These are phyloP conservation scores for Ceratotherium simum DNA, from an alignment of 2,113 vertebrate species.

Conservation along the genomic window DNA sequence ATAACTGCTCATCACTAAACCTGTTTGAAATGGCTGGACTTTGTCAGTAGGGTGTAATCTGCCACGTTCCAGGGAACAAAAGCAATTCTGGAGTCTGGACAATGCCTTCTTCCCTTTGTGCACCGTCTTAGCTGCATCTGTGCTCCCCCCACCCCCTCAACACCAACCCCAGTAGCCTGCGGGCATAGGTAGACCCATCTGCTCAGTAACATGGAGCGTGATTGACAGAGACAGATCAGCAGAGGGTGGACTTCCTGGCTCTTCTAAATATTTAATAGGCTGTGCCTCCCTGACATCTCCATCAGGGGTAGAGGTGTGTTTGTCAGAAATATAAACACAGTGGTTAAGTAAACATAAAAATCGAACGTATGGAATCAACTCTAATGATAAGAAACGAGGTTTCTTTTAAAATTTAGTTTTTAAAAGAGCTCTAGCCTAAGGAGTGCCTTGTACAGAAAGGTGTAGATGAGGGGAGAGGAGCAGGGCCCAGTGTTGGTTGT, in stretches of 20 bases:
- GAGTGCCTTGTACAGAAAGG: background rate
- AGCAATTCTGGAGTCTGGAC: background rate
- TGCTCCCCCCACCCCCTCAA: background rate
- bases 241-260: background rate
- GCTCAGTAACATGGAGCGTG: background rate
- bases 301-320: background rate
- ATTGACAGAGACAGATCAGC: background rate
- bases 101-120: conserved; percentile 7
- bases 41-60: background rate
- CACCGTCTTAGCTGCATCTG: background rate
- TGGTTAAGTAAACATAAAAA: conserved; percentile 2
- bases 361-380: background rate
- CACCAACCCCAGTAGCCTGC: background rate
- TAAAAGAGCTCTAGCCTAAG: background rate
- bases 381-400: background rate
- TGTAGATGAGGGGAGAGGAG: background rate
- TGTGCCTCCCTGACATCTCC: background rate
- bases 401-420: background rate
- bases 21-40: background rate
- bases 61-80: background rate
- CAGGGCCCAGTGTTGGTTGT: background rate
- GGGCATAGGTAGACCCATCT: conserved; percentile 19
- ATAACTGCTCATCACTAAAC: background rate
- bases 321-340: background rate
- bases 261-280: conserved; percentile 69